Conservation (phyloP, 2,888 invertebrate genomes). For the Drosophila mulleri region DNA sequence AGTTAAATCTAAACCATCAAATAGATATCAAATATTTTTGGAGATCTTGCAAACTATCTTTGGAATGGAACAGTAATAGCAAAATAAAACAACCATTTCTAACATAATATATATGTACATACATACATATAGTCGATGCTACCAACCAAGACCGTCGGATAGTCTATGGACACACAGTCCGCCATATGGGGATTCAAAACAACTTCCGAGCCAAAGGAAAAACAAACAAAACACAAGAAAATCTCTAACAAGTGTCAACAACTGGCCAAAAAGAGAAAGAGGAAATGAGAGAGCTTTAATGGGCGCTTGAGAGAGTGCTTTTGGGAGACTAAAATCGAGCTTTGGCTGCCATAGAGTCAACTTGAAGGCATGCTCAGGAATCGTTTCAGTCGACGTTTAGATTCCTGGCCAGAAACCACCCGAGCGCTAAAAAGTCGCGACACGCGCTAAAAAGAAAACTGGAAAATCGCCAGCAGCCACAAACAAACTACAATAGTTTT, state of each 20-base stretch:
- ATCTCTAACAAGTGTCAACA: conserved; percentile 73
- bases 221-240: conserved; percentile 53
- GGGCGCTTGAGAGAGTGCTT: conserved; percentile 27
- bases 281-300: conserved; percentile 34
- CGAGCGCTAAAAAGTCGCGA: conserved; percentile 29
- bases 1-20: neutral
- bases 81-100: neutral
- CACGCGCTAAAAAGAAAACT: conserved; percentile 56
- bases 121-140: conserved; percentile 10
- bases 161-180: conserved; percentile 20
- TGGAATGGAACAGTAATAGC: neutral
- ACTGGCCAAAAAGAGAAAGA: conserved; percentile 18
- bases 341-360: conserved; percentile 35
- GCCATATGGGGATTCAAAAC: conserved; percentile 24
- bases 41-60: neutral
- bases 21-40: neutral
- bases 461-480: conserved; percentile 70
- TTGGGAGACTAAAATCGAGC: conserved; percentile 23
- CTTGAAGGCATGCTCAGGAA: conserved; percentile 50
- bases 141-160: conserved; percentile 52
- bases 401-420: conserved; percentile 69
- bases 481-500: conserved; percentile 48
- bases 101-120: too few species aligned
- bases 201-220: conserved; percentile 37
- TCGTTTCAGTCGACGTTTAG: conserved; percentile 57